Percentiles rank a stretch among this genome's conserved stretches.
phyloP scores from a whole-genome alignment of 2,797 vertebrate species.

The Gallinago nigripennis region DNA sequence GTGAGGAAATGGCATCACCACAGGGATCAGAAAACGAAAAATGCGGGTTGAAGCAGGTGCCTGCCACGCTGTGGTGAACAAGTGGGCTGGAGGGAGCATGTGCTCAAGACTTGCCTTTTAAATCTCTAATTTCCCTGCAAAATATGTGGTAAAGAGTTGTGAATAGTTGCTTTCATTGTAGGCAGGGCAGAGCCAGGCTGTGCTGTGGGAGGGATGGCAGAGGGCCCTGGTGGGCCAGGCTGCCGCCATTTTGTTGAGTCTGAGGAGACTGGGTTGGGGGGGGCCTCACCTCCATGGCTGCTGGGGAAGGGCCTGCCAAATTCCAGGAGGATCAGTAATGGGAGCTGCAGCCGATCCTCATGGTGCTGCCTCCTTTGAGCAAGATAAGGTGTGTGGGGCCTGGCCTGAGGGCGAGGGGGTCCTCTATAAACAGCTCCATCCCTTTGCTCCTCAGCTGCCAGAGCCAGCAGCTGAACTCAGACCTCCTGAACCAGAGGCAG shows the following conservation, averaged over 20 bases:
- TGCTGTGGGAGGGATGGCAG: neutral
- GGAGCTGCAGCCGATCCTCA: neutral
- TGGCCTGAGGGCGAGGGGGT: neutral
- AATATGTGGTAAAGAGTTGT: neutral
- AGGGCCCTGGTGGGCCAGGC: rapidly evolving
- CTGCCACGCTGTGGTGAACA: neutral
- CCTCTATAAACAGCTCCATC: no score
- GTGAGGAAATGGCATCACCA: neutral
- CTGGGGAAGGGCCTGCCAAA: neutral
- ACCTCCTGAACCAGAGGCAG: neutral
- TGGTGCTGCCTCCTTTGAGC: rapidly evolving
- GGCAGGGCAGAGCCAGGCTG: neutral
- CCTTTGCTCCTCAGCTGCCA: neutral
- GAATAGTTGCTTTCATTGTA: neutral
- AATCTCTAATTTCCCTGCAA: neutral
- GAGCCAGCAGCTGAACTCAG: neutral
- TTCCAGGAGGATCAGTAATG: rapidly evolving
- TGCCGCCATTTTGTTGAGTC: neutral
- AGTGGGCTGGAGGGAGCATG: neutral
- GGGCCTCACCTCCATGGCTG: rapidly evolving
- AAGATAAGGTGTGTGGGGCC: rapidly evolving
- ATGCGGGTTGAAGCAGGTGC: neutral
- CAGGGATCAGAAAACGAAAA: neutral
- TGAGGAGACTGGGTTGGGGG: rapidly evolving
- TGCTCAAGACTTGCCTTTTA: neutral